Evolutionary conservation across 2,113 vertebrate species (phyloP).

Genomic region (Suncus etruscus): DNA sequence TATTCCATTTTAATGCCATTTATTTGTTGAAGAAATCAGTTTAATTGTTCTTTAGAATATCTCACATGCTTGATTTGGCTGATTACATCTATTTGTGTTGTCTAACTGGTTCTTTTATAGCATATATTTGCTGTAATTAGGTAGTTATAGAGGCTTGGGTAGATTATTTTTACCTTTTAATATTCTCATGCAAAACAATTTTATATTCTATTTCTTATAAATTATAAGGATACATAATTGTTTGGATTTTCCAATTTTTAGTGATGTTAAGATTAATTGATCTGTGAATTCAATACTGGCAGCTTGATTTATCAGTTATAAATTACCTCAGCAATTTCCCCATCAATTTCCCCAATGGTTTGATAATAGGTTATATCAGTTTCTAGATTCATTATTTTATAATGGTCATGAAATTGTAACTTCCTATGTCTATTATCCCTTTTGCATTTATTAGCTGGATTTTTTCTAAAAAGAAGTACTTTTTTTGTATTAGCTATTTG

Average conservation of each 20-base stretch:
- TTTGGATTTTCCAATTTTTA: slow-evolving; percentile 28
- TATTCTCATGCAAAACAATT: slow-evolving; percentile 16
- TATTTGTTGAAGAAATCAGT: slow-evolving; percentile 37
- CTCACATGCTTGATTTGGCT: slow-evolving; percentile 20
- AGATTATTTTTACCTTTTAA: slow-evolving; percentile 35
- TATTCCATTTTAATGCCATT: slow-evolving; percentile 26
- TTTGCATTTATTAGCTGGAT: slow-evolving; percentile 13
- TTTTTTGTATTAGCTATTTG: background rate
- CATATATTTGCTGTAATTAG: slow-evolving; percentile 30
- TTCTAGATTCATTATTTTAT: slow-evolving; percentile 2
- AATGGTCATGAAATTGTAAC: background rate
- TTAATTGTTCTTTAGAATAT: slow-evolving; percentile 52
- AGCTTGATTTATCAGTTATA: slow-evolving; percentile 24
- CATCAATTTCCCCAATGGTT: slow-evolving; percentile 9
- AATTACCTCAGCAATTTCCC: slow-evolving; percentile 37
- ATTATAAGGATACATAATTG: background rate
- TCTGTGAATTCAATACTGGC: background rate
- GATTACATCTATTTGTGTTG: background rate
- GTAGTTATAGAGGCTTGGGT: slow-evolving; percentile 17
- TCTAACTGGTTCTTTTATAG: slow-evolving; percentile 18
- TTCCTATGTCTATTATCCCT: slow-evolving; percentile 25
- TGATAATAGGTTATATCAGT: slow-evolving; percentile 28
- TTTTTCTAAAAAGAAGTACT: background rate
- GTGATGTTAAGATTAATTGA: slow-evolving; percentile 3
- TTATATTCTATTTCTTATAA: background rate